Evolutionary conservation across 2,113 vertebrate species (phyloP).

Genomic region (Coryphaenoides rupestris): DNA sequence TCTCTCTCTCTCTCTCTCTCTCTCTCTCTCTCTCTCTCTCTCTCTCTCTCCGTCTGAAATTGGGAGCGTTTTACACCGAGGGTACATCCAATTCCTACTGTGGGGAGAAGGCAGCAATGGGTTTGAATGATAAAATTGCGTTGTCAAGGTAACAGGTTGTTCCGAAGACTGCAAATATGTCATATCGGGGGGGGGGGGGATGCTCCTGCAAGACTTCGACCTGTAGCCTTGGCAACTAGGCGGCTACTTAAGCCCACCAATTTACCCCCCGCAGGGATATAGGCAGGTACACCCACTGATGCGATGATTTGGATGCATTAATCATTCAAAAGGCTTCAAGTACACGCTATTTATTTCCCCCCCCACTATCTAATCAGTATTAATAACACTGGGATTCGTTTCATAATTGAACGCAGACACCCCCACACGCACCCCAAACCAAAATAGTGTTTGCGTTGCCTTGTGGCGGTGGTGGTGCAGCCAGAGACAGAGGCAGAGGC

Average conservation of each 20-base stretch:
- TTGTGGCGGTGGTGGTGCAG: constrained; percentile 34
- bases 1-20: constrained; percentile 29
- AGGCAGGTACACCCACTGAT: constrained; percentile 44
- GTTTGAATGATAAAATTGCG: constrained; percentile 76
- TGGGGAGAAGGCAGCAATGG: constrained; percentile 70
- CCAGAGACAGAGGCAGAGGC: too few relatives aligned
- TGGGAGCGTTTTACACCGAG: constrained; percentile 56
- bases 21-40: constrained; percentile 31
- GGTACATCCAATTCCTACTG: constrained; percentile 61
- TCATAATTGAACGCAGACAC: constrained; percentile 30
- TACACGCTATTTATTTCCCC: constrained; percentile 25
- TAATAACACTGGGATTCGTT: constrained; percentile 28
- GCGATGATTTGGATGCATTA: constrained; percentile 37
- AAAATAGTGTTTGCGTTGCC: constrained; percentile 9
- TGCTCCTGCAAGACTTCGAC: constrained; percentile 65
- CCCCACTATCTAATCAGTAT: constrained; percentile 38
- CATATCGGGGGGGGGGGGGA: constrained; percentile 61
- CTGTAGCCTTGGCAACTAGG: constrained; percentile 53
- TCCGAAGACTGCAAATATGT: constrained; percentile 68
- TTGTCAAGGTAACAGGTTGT: constrained; percentile 80
- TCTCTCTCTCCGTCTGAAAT: constrained; percentile 36
- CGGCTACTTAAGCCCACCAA: constrained; percentile 32
- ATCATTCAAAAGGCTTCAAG: constrained; percentile 56
- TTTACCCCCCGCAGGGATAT: constrained; percentile 29
- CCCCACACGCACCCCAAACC: too few relatives aligned